Evolutionary conservation across 2,113 vertebrate genomes (phyloP).

Genomic region (Hippotragus niger): DNA sequence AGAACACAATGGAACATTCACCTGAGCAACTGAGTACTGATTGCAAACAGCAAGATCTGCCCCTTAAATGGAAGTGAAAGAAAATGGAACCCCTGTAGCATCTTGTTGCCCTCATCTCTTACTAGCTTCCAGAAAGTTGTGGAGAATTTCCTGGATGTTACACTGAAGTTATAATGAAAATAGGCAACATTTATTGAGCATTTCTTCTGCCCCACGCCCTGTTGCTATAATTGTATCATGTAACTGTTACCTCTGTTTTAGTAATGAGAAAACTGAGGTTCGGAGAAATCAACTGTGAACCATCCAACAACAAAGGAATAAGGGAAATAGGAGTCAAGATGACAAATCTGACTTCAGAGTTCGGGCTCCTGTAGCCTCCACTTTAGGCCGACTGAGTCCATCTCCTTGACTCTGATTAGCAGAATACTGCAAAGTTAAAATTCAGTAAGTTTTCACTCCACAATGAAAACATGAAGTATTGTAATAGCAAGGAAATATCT

Average conservation of each 20-base stretch:
- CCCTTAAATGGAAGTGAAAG: not conserved
- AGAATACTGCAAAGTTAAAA: not conserved
- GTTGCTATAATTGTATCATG: not conserved
- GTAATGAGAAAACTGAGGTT: not conserved
- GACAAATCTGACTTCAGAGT: not conserved
- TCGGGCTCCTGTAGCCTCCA: not conserved
- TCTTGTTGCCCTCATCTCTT: not conserved
- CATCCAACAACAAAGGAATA: not conserved
- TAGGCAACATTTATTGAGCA: not conserved
- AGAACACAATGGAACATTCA: not conserved
- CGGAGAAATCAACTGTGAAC: not conserved
- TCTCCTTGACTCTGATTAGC: not conserved
- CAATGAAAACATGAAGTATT: not conserved
- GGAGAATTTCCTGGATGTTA: not conserved
- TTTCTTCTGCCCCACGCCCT: not conserved
- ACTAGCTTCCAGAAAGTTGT: not conserved
- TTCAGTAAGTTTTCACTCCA: not conserved
- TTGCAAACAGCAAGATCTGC: not conserved
- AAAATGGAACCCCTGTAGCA: not conserved
- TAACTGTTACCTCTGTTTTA: not conserved
- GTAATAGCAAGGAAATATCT: not conserved
- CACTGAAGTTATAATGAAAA: not conserved
- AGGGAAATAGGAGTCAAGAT: not conserved
- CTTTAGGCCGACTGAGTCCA: not conserved
- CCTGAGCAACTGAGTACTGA: not conserved